Conservation (phyloP, 2,113 vertebrate species). For the Circaetus cinerascens region DNA sequence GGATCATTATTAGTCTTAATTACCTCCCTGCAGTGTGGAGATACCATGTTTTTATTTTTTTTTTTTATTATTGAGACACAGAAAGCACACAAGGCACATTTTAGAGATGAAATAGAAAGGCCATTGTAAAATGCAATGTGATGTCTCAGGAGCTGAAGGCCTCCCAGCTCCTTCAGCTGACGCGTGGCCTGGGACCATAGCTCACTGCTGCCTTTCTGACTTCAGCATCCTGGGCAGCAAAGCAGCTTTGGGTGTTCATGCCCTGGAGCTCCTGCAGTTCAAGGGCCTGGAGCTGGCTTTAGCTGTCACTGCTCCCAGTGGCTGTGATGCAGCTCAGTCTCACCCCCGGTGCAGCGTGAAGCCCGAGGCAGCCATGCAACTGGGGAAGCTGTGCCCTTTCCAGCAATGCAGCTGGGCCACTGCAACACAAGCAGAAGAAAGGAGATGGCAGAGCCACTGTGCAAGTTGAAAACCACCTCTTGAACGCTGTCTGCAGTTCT, state of each 20-base stretch:
- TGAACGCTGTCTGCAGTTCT: neutral
- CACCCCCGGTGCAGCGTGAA: fast-evolving
- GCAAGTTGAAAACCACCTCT: neutral
- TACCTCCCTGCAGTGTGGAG: neutral
- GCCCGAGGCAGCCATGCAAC: neutral
- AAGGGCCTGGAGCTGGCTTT: neutral
- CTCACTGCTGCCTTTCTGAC: neutral
- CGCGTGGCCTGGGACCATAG: fast-evolving
- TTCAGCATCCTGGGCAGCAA: fast-evolving
- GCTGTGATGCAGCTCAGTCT: fast-evolving
- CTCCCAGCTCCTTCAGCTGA: neutral
- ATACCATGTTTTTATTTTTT: neutral
- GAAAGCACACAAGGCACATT: neutral
- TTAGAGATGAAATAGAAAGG: neutral
- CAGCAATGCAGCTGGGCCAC: neutral
- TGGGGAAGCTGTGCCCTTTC: neutral
- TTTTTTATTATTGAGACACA: neutral
- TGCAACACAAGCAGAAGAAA: neutral
- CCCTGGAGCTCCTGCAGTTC: neutral
- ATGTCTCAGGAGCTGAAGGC: neutral
- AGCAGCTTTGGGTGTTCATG: neutral
- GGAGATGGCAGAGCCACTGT: neutral
- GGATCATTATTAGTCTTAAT: conserved; percentile 37
- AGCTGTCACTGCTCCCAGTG: neutral
- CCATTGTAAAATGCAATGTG: neutral